Conservation (phyloP, 2,113 vertebrate genomes). For the Rhinolophus sinicus region DNA sequence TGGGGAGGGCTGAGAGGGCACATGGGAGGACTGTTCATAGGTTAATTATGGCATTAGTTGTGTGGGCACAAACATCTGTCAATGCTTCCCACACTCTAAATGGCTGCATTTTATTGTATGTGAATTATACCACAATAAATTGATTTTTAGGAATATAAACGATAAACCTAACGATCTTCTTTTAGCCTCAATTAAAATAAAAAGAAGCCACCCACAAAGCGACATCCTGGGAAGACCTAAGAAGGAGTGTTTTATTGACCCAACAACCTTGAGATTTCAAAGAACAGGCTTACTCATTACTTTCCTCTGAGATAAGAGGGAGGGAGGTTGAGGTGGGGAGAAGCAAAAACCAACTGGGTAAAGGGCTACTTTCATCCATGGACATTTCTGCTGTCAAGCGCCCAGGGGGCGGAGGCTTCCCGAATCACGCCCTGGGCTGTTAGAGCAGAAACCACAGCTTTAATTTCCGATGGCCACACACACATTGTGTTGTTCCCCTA, state of each 20-base stretch:
- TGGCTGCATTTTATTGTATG: neutral
- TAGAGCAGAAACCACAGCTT: neutral
- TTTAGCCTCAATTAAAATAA: neutral
- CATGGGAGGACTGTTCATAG: rapidly evolving
- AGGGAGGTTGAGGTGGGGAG: neutral
- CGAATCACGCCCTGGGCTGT: rapidly evolving
- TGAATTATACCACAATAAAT: neutral
- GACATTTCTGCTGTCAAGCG: rapidly evolving
- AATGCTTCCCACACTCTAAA: rapidly evolving
- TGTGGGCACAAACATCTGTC: rapidly evolving
- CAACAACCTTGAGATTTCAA: neutral
- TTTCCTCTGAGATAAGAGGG: neutral
- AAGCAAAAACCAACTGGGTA: too few relatives aligned
- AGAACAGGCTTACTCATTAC: neutral
- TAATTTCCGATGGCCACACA: neutral
- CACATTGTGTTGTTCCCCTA: rapidly evolving
- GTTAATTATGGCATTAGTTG: rapidly evolving
- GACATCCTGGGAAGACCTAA: neutral
- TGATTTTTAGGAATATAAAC: neutral
- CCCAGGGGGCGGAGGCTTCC: too few relatives aligned
- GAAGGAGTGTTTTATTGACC: neutral
- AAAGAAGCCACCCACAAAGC: neutral
- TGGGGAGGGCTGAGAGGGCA: rapidly evolving
- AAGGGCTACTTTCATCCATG: rapidly evolving
- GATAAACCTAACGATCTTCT: neutral